Evolutionary conservation across 1,140 invertebrate species (phyloP), one percentile per base, ranked within the genome.

Genomic region (Tetraneura akinire): DNA sequence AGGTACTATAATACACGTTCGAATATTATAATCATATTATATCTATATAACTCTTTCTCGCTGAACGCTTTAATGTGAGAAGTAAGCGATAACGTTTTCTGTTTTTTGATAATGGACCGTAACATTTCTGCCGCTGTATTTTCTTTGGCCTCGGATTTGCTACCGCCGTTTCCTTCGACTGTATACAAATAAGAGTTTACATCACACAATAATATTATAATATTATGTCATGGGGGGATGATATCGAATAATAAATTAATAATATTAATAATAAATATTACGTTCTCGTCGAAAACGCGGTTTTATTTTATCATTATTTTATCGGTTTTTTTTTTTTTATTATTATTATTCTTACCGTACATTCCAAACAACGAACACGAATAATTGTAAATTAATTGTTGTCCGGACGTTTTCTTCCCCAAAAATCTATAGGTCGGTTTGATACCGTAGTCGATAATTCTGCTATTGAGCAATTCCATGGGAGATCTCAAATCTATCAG

Each of bases 321-420:
- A n/a, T n/a, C n/a, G n/a, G n/a, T n/a, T n/a, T n/a, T n/a, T n/a
- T n/a, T n/a, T n/a, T n/a, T n/a, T n/a, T n/a, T n/a, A n/a, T n/a
- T n/a, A n/a, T n/a, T n/a, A n/a, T n/a, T n/a, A n/a, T n/a, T n/a
- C n/a, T 21, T 9, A 74, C 71, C 71, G 42, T 74, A 74, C 71
- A 74, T 74, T 42, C 71, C 71, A 23, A 74, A 74, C 18, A 74
- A 57, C 14, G 71, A 23, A 74, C 71, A 74, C 1, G 71, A 74
- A 23, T 74, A 74, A 23, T 45, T 57, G 51, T 57, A 74, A 37
- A 57, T 45, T n/a, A 57, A 55, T 21, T 42, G 16, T 37, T 16
- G n/a, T 5, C 29, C 51, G 8, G 26, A 55, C 23, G 51, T 42
- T 1, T 23, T 37, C 23, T 18, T 74, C 14, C 10, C 16, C 2